A percentile compares a stretch with the other conserved stretches of the same genome.
These are phyloP conservation scores for Cephus rjabovi DNA, from an alignment of 2,888 invertebrate genomes.

Conservation along the genomic window DNA sequence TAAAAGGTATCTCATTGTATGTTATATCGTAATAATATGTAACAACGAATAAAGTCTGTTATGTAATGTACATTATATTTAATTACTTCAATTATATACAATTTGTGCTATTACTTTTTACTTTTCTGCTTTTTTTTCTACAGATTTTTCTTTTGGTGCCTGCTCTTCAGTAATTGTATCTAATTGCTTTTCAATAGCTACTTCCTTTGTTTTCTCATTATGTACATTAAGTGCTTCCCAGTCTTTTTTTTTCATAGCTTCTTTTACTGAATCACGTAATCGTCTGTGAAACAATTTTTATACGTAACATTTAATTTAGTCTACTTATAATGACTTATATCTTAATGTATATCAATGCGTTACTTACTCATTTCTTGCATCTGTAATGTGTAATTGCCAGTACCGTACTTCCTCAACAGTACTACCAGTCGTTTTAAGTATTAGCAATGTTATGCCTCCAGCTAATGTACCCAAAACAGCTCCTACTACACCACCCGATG, in stretches of 20 bases:
- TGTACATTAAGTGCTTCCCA: not conserved
- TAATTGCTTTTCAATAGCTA: not conserved
- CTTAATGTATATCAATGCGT: slow-evolving; percentile 1
- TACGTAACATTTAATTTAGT: slow-evolving; percentile 2
- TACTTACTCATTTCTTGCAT: slow-evolving; percentile 59
- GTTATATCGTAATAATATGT: slow-evolving; percentile 14
- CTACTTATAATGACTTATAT: not conserved
- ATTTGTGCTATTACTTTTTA: slow-evolving; percentile 3
- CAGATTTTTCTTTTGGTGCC: not conserved
- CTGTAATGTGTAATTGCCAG: slow-evolving; percentile 70
- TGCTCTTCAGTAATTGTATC: not conserved
- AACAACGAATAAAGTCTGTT: slow-evolving; percentile 23
- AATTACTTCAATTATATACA: slow-evolving; percentile 1
- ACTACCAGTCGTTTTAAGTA: slow-evolving; percentile 72
- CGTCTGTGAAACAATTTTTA: slow-evolving; percentile 6
- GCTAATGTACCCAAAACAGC: slow-evolving; percentile 72
- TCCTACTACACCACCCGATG: slow-evolving; percentile 77
- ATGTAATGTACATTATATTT: not conserved
- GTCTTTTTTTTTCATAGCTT: not conserved
- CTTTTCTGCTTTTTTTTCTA: not conserved
- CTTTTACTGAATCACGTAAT: not conserved
- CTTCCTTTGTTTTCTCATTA: not conserved
- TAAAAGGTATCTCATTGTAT: slow-evolving; percentile 9
- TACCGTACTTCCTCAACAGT: slow-evolving; percentile 75
- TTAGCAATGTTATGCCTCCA: slow-evolving; percentile 69